Percentiles rank a stretch among this genome's conserved stretches.
phyloP scores from a whole-genome alignment of 1,140 invertebrate species.

The Nymphalis io region DNA sequence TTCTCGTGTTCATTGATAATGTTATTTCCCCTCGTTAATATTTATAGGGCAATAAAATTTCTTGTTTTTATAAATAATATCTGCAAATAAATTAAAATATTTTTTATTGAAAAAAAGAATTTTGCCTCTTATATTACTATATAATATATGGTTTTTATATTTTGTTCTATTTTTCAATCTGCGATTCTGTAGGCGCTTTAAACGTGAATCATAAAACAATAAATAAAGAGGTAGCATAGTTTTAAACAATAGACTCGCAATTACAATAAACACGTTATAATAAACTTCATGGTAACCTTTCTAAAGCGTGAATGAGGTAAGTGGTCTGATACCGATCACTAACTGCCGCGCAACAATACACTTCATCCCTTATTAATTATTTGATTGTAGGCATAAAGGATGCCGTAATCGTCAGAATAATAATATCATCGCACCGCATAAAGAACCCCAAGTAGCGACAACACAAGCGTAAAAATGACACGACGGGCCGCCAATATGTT shows the following conservation, averaged over 20 bases:
- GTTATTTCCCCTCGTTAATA: slow-evolving; percentile 25
- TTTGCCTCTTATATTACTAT: not conserved
- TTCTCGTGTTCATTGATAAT: slow-evolving; percentile 24
- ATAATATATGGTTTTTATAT: not conserved
- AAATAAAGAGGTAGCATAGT: slow-evolving; percentile 29
- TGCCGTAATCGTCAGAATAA: slow-evolving; percentile 80
- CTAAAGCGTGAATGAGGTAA: slow-evolving; percentile 68
- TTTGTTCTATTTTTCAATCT: not conserved
- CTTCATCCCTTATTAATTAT: slow-evolving; percentile 81
- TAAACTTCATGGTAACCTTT: slow-evolving; percentile 64
- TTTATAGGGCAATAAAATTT: not conserved
- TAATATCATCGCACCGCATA: slow-evolving; percentile 78
- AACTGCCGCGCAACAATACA: slow-evolving; percentile 69
- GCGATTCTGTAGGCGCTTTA: not conserved
- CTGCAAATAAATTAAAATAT: not conserved
- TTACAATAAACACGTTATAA: slow-evolving; percentile 50
- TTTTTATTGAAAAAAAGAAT: not conserved
- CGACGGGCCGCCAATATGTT: slow-evolving; percentile 76
- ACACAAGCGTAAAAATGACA: slow-evolving; percentile 81
- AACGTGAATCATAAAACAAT: slow-evolving; percentile 25
- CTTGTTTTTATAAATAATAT: slow-evolving; percentile 5
- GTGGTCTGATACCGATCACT: slow-evolving; percentile 71
- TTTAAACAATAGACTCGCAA: slow-evolving; percentile 42
- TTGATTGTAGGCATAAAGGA: slow-evolving; percentile 80
- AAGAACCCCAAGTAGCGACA: slow-evolving; percentile 78